A percentile compares a stretch with the other conserved stretches of the same genome.
Evolutionary conservation across 2,113 vertebrate species (phyloP).

Genomic region (Taxidea taxus): DNA sequence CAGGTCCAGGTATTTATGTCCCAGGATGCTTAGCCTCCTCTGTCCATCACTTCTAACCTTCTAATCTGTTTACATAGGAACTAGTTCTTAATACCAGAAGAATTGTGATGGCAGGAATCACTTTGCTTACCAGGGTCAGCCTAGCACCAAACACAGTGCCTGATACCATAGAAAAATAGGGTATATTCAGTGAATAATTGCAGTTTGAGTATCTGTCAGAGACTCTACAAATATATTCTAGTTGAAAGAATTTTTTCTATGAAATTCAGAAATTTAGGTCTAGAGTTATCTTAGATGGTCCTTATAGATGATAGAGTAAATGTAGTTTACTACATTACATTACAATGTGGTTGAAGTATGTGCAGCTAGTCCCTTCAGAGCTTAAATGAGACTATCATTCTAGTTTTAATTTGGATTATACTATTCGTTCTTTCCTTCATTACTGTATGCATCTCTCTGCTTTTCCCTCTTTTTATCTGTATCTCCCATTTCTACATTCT

Average conservation of each 20-base stretch:
- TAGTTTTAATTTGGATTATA: background rate
- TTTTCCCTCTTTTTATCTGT: background rate
- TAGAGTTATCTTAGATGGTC: background rate
- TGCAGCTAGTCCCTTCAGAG: background rate
- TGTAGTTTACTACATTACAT: no score
- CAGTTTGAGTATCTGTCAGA: background rate
- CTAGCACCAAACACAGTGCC: background rate
- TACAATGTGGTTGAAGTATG: background rate
- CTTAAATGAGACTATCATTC: background rate
- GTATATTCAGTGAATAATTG: background rate
- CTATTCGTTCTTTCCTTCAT: background rate
- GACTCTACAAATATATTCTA: background rate
- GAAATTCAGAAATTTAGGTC: background rate
- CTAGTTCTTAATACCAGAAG: background rate
- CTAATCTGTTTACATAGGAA: background rate
- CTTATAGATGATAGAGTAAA: background rate
- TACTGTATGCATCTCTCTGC: background rate
- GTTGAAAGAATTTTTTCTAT: background rate
- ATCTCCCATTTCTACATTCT: background rate
- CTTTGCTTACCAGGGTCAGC: background rate
- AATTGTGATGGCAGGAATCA: background rate
- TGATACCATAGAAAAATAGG: background rate
- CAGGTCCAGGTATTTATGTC: background rate
- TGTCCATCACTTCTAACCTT: background rate
- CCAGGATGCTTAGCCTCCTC: background rate